Percentiles rank a stretch among this genome's conserved stretches.
Evolutionary conservation across 2,888 invertebrate species (phyloP).

Genomic region (Archips xylosteana): DNA sequence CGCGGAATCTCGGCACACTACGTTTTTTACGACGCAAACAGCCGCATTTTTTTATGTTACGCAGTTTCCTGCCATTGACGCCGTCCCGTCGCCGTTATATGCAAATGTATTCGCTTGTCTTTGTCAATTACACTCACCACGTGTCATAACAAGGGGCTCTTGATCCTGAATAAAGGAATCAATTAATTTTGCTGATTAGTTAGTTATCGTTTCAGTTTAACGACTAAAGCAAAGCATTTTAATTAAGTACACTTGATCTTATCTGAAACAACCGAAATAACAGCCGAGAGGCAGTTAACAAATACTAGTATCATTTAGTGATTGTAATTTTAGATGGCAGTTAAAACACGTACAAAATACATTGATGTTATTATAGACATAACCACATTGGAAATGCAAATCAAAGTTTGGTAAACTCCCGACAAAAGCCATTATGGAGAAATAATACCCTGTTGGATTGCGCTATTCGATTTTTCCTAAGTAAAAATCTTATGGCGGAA

Average conservation of each 20-base stretch:
- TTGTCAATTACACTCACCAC: conserved; percentile 41
- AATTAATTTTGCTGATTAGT: conserved; percentile 32
- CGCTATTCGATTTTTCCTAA: conserved; percentile 43
- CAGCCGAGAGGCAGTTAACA: background rate
- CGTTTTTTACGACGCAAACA: conserved; percentile 49
- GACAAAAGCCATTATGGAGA: conserved; percentile 71
- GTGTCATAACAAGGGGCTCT: conserved; percentile 37
- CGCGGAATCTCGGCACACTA: conserved; percentile 45
- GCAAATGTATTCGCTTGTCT: conserved; percentile 41
- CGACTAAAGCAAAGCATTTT: background rate
- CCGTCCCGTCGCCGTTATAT: conserved; percentile 35
- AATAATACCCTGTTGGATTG: conserved; percentile 53
- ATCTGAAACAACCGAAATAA: background rate
- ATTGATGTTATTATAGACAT: background rate
- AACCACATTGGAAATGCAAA: conserved; percentile 65
- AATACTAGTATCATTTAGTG: background rate
- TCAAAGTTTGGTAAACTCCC: conserved; percentile 62
- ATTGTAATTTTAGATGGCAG: background rate
- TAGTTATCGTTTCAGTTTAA: conserved; percentile 13
- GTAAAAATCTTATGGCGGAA: conserved; percentile 62
- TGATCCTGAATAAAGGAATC: conserved; percentile 35
- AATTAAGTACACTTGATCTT: background rate
- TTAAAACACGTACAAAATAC: background rate
- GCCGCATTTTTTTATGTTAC: conserved; percentile 49
- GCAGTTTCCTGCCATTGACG: conserved; percentile 37